Base-by-base conservation (phyloP, 2,888 invertebrate genomes). In the Acleris literana region DNA sequence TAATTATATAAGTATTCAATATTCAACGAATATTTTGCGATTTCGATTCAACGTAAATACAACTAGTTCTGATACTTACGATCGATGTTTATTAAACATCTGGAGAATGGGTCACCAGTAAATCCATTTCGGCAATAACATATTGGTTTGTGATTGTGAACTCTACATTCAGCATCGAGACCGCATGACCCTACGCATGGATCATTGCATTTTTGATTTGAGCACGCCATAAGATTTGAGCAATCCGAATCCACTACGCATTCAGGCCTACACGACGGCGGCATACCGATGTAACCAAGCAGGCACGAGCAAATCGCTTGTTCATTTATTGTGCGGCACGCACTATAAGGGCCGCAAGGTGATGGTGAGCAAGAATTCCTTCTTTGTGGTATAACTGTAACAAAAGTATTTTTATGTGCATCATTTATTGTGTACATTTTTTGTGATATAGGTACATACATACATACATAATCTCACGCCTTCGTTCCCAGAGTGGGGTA, bases 241-340 rank as follows among this genome's bases (percentile, higher is more conserved):
- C 97, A 97, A 76, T 97, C 97, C 0, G 96, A 94, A 81, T 96
- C 97, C 5, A 97, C 94, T 16, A 96, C 94, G 85, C 97, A 97
- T 85, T 97, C 97, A 0, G 97, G 96, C 75, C 95, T 93, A 79
- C 97, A 97, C 17, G 96, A 95, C 49, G 95, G 95, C 66, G 97
- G 96, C 54, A 94, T 94, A 43, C 97, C 97, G 68, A 93, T 93
- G 87, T 95, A 96, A 46, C 96, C 96, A 55, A 96, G 94, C 29
- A 96, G 81, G 81, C 97, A 97, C 70, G 96, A 95, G 78, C 97
- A 97, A 33, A 95, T 89, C 0, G 95, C 95, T 80, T 93, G 93
- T 25, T 92, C 90, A 65, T 90, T 92, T 22, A 85, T 74, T 71
- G 91, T 90, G 53, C 91, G 90, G 76, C 97, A 97, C 11, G 95